Conservation (phyloP, 2,888 invertebrate genomes). For the Heliconius cydno region DNA sequence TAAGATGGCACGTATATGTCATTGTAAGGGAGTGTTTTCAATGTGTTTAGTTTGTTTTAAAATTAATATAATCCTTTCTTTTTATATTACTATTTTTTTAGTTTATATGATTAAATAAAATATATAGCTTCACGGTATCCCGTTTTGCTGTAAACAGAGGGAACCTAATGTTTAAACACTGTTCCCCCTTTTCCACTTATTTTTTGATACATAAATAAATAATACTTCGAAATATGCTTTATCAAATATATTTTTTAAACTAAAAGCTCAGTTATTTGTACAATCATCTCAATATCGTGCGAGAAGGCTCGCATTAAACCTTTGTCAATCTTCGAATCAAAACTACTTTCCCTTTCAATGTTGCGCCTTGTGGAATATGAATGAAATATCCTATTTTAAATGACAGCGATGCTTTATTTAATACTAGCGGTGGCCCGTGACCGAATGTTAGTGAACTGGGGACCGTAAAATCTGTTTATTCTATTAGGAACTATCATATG, state of each 20-base stretch:
- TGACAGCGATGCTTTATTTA: background rate
- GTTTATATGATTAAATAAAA: background rate
- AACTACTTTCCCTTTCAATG: constrained; percentile 39
- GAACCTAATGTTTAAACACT: background rate
- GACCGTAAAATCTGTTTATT: background rate
- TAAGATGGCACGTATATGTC: constrained; percentile 37
- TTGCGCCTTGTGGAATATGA: background rate
- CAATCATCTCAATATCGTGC: constrained; percentile 19
- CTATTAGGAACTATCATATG: too few species aligned
- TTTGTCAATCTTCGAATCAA: constrained; percentile 24
- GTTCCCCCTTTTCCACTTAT: too few species aligned
- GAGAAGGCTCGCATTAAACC: constrained; percentile 32
- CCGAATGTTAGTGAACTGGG: background rate
- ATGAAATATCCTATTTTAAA: background rate
- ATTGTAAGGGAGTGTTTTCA: constrained; percentile 26
- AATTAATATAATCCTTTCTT: background rate
- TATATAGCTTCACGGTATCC: too few species aligned
- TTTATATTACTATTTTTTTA: background rate
- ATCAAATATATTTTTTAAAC: background rate
- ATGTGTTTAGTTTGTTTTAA: background rate
- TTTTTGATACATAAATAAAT: background rate
- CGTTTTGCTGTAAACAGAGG: background rate
- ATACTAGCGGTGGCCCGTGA: background rate
- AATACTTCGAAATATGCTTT: background rate
- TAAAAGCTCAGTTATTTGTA: background rate